Conservation (phyloP, 2,113 vertebrate genomes). For the Oreotrochilus melanogaster region DNA sequence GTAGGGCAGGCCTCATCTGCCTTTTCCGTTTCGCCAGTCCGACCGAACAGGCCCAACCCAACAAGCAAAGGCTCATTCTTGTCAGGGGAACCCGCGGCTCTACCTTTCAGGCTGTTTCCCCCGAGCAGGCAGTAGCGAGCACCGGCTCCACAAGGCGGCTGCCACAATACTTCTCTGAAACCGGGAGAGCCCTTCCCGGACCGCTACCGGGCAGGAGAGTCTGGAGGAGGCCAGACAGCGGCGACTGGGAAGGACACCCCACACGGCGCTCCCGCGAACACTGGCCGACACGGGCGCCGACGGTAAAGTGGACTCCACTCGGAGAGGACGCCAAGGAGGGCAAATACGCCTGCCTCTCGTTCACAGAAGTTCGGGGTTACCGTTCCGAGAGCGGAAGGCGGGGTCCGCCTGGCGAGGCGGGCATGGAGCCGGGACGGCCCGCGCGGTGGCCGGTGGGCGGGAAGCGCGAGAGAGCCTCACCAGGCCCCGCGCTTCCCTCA, state of each 20-base stretch:
- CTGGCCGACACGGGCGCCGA: background rate
- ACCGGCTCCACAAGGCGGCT: background rate
- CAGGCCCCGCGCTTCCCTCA: background rate
- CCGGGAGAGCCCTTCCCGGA: background rate
- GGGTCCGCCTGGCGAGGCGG: too few species aligned
- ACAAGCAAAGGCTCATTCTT: fast-evolving
- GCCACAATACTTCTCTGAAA: background rate
- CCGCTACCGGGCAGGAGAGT: background rate
- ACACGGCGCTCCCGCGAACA: background rate
- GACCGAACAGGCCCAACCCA: background rate
- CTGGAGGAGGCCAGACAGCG: background rate
- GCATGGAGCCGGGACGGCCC: background rate
- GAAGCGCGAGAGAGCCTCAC: background rate
- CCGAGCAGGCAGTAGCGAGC: background rate
- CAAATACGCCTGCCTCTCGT: background rate
- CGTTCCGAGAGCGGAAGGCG: background rate
- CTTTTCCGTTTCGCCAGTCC: background rate
- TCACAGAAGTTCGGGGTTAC: background rate
- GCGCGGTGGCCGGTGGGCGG: background rate
- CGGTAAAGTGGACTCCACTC: background rate
- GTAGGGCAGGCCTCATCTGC: fast-evolving
- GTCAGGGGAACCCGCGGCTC: fast-evolving
- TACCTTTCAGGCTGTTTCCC: fast-evolving
- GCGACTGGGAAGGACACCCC: too few species aligned
- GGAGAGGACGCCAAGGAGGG: background rate